Evolutionary conservation across 2,113 vertebrate species (phyloP).

Genomic region (Struthio camelus): DNA sequence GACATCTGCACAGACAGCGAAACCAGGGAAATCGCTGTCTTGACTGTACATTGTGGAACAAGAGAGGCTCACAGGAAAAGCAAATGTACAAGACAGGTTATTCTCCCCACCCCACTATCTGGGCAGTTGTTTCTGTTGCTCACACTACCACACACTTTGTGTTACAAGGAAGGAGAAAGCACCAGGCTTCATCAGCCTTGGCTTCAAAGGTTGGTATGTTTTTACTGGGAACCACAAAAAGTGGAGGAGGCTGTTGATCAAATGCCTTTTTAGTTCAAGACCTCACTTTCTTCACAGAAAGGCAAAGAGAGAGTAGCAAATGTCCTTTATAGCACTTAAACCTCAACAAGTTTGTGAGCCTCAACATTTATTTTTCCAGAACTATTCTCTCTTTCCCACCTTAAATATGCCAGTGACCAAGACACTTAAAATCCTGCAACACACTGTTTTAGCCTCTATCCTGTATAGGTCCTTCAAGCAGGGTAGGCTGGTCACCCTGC

Average conservation of each 20-base stretch:
- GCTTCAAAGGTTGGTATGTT: background rate
- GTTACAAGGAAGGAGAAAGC: background rate
- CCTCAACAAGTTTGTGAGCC: too few species aligned
- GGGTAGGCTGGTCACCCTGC: background rate
- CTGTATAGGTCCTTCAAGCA: background rate
- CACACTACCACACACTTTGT: background rate
- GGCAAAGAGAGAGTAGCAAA: background rate
- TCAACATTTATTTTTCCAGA: background rate
- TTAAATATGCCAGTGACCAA: background rate
- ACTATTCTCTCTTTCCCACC: background rate
- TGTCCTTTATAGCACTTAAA: background rate
- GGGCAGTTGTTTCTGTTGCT: background rate
- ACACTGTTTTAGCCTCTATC: background rate
- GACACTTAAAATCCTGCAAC: background rate
- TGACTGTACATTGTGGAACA: background rate
- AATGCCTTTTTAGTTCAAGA: background rate
- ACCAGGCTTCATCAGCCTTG: background rate
- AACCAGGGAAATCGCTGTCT: background rate
- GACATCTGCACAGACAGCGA: background rate
- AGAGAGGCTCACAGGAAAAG: background rate
- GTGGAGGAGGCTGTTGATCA: background rate
- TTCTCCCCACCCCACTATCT: background rate
- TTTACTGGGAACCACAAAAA: background rate
- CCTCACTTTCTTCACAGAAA: background rate
- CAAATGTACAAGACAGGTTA: background rate